Evolutionary conservation across 2,888 invertebrate species (phyloP), one percentile per base, ranked within the genome.

Genomic region (Sphaerophoria taeniata): DNA sequence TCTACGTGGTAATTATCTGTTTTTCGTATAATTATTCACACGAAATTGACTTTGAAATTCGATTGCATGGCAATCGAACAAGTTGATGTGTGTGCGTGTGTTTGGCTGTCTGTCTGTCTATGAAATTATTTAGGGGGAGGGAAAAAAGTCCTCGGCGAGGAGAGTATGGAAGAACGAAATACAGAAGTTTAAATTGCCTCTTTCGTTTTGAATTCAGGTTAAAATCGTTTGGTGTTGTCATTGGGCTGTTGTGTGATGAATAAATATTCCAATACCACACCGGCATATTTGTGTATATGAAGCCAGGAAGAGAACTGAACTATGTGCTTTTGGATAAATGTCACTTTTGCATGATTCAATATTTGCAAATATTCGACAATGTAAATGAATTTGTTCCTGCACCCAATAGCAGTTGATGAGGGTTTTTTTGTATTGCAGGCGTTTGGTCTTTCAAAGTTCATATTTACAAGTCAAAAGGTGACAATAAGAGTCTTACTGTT

Each of bases 11-110:
- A 86, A 86, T 86, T 86, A 86, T 82, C 80, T 74, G 86, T 67
- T 86, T 86, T 86, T 71, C 82, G 86, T 82, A 74, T 82, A 86
- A 82, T 86, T 86, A 86, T 82, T 82, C 82, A 86, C 86, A 86
- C 86, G 86, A 82, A 86, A 86, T 86, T 82, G 86, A 81, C 86
- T 82, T 81, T 86, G 78, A 73, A 86, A 86, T 82, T 82, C 74
- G 82, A 86, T 86, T 86, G 86, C 86, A 86, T 72, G 86, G 82
- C 77, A 81, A 77, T 74, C 81, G 77, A 78, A 16, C 39, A 36
- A 67, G 39, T 12, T 9, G 5, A 7, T 24, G 3, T 36, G 4
- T 4, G 14, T 47, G 47, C 14, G n/a, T 47, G 47, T 47, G n/a
- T 56, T 6, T 34, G 24, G 4, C 51, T 71, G 71, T 77, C 31